Evolutionary conservation across 2,113 vertebrate genomes (phyloP).

Genomic region (Fulmarus glacialis): DNA sequence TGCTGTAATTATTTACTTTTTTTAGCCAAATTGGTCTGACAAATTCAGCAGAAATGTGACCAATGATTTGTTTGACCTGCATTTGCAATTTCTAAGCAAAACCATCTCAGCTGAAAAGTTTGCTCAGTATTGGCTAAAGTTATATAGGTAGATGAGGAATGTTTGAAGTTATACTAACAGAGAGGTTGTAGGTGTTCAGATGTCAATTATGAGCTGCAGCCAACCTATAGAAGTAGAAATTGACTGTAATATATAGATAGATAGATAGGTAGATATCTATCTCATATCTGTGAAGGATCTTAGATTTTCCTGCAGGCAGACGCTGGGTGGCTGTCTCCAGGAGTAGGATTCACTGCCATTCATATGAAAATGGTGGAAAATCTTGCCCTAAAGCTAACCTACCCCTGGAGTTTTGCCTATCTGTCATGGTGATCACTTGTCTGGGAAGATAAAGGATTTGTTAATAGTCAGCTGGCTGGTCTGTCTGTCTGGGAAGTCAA

Average conservation of each 20-base stretch:
- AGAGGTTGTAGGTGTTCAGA: neutral
- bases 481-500: neutral
- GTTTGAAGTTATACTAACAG: neutral
- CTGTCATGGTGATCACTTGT: neutral
- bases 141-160: neutral
- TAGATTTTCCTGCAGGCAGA: neutral
- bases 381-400: conserved; percentile 57
- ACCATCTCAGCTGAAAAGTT: neutral
- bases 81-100: neutral
- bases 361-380: conserved; percentile 54
- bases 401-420: conserved; percentile 38
- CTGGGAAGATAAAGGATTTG: conserved; percentile 25
- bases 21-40: neutral
- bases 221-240: neutral
- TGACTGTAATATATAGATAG: neutral
- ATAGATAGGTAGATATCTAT: no score
- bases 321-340: neutral
- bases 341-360: conserved; percentile 24
- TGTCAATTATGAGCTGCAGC: neutral
- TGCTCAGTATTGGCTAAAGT: neutral
- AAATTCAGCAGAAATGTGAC: neutral
- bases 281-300: neutral
- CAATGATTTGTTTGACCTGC: neutral
- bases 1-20: neutral
- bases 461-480: conserved; percentile 2